Evolutionary conservation across 2,888 invertebrate species (phyloP), one percentile per base, ranked within the genome.

Genomic region (Embidobia sp.): DNA sequence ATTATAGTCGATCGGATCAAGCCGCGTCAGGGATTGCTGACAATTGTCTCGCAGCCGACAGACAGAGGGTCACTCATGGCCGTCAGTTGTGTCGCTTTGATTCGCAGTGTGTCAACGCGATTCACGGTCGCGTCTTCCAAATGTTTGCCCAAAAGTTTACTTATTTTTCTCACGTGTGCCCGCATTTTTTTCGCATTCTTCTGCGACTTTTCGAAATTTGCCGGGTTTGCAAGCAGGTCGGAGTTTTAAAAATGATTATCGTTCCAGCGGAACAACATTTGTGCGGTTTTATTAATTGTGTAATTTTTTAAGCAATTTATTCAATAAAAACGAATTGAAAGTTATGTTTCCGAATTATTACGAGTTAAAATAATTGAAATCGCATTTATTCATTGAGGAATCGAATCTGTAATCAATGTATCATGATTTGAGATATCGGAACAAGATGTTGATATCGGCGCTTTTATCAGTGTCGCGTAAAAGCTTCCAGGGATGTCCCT

Each of bases 1-100:
- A 63, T 75, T 67, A 61, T 59, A 55, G 33, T 75, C 55, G 63
- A 67, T 75, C 53, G 13, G 66, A 66, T 67, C 35, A 57, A 49
- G 19, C 22, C 18, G 18, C 57, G 27, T 46, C 16, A 33, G 66
- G 35, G 67, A 55, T 61, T 67, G 61, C 63, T 49, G 57, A 63
- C 69, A 75, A 75, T 75, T 69, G 75, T 55, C 48, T 57, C 42
- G 44, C 35, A 26, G 44, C 44, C 57, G 31, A 40, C 18, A 57
- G 53, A 67, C 44, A 29, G 35, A 31, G 76, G 46, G 69, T 55
- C 69, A 75, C 49, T 70, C 76, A 64, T 76, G 69, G 64, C 61
- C 76, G 57, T 15, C 67, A 22, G 64, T 49, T 64, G 63, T 53
- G 31, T 37, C 26, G 42, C 51, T 61, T 19, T 31, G 40, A 51